Conservation (phyloP, 2,113 vertebrate genomes). For the Bucco capensis region DNA sequence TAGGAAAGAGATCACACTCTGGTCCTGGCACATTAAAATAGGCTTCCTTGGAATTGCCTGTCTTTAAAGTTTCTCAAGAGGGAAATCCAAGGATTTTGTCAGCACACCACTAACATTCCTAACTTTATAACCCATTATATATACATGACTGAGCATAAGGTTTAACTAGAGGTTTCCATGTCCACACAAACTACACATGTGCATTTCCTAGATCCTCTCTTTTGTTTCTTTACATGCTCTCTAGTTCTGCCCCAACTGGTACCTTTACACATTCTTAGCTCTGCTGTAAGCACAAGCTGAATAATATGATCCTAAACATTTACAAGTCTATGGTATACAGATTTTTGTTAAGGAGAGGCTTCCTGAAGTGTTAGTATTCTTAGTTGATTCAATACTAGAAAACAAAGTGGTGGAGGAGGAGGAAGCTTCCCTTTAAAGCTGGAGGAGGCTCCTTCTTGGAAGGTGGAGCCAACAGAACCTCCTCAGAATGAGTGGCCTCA, state of each 20-base stretch:
- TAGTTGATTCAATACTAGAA: constrained; percentile 21
- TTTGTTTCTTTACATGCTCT: background rate
- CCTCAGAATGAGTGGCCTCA: background rate
- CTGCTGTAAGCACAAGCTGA: background rate
- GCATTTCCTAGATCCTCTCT: background rate
- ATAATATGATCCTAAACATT: background rate
- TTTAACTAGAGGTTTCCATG: background rate
- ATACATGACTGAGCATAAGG: background rate
- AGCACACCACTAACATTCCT: background rate
- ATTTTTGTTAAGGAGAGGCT: background rate
- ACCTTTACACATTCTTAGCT: background rate
- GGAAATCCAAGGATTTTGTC: background rate
- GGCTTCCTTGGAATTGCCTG: background rate
- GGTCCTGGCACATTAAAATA: background rate
- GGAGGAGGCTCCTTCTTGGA: background rate
- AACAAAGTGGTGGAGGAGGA: background rate
- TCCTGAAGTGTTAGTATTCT: constrained; percentile 35
- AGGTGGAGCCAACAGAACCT: background rate
- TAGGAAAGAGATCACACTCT: background rate
- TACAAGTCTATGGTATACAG: background rate
- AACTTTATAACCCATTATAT: background rate
- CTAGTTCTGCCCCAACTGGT: background rate
- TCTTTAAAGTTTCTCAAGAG: background rate
- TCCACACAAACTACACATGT: background rate
- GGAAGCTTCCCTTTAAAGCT: too few species aligned